Percentiles rank a stretch among this genome's conserved stretches.
Conservation (phyloP, 2,113 vertebrate genomes). For the Bagarius yarrelli region DNA sequence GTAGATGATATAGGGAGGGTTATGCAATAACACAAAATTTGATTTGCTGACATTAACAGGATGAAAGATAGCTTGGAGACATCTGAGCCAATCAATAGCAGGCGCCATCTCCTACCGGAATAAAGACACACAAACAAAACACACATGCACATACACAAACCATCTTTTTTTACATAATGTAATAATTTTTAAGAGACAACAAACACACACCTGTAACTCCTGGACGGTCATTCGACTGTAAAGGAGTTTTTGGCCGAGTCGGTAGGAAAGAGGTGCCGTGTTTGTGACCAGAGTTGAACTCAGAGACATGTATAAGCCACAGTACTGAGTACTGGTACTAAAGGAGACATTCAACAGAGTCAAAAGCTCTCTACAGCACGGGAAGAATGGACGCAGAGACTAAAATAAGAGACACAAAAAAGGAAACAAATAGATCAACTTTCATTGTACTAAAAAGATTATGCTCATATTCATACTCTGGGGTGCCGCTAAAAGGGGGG, state of each 20-base stretch:
- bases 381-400: conserved; percentile 76
- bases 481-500: too few species aligned
- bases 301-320: conserved; percentile 74
- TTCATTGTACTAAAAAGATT: not conserved
- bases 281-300: conserved; percentile 77
- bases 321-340: conserved; percentile 53
- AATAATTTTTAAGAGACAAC: not conserved
- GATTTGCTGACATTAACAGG: conserved; percentile 72
- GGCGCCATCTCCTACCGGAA: conserved; percentile 77
- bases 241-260: conserved; percentile 67
- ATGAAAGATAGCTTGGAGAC: conserved; percentile 77
- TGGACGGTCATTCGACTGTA: conserved; percentile 75
- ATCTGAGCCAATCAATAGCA: conserved; percentile 83
- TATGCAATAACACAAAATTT: conserved; percentile 78
- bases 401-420: conserved; percentile 52
- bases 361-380: conserved; percentile 69
- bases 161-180: not conserved
- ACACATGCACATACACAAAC: not conserved
- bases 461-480: too few species aligned
- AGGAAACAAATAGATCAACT: conserved; percentile 40
- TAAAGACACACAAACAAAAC: conserved; percentile 20
- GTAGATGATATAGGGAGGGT: conserved; percentile 79
- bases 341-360: conserved; percentile 69
- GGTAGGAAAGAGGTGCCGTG: conserved; percentile 70
- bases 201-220: conserved; percentile 77